Evolutionary conservation across 2,797 vertebrate species (phyloP).

Genomic region (Enoplosus armatus): DNA sequence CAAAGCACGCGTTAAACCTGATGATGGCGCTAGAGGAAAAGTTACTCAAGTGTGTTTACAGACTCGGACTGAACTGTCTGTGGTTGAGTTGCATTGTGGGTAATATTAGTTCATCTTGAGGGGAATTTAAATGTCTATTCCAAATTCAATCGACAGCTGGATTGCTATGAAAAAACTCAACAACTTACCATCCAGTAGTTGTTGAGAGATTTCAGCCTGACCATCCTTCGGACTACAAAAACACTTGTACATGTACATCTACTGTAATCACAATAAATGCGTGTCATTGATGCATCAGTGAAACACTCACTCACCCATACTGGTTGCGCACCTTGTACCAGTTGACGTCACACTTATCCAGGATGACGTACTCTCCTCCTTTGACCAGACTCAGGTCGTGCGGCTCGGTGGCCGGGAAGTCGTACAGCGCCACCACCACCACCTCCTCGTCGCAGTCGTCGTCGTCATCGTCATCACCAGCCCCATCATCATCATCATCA

Average conservation of each 20-base stretch:
- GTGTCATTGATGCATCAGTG: no score
- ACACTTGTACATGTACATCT: no score
- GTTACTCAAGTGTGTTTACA: neutral
- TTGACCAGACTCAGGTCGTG: slow-evolving; percentile 90
- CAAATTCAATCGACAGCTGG: no score
- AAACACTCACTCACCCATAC: slow-evolving; percentile 81
- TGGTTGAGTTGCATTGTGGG: neutral
- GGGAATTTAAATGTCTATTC: no score
- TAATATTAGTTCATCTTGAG: neutral
- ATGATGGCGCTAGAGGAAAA: no score
- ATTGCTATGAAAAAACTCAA: no score
- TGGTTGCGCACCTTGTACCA: slow-evolving; percentile 93
- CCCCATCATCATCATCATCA: neutral
- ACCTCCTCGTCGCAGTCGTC: slow-evolving; percentile 75
- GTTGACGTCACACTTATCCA: slow-evolving; percentile 90
- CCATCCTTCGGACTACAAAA: no score
- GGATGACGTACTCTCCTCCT: slow-evolving; percentile 90
- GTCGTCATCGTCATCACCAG: slow-evolving; percentile 5
- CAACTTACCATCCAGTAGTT: no score
- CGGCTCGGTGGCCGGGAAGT: slow-evolving; percentile 89
- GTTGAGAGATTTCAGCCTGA: no score
- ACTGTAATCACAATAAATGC: no score
- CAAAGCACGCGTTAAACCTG: no score
- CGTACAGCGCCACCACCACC: slow-evolving; percentile 91
- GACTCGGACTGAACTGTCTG: neutral